Base-by-base conservation (phyloP, 2,797 vertebrate species). In the Anableps anableps region DNA sequence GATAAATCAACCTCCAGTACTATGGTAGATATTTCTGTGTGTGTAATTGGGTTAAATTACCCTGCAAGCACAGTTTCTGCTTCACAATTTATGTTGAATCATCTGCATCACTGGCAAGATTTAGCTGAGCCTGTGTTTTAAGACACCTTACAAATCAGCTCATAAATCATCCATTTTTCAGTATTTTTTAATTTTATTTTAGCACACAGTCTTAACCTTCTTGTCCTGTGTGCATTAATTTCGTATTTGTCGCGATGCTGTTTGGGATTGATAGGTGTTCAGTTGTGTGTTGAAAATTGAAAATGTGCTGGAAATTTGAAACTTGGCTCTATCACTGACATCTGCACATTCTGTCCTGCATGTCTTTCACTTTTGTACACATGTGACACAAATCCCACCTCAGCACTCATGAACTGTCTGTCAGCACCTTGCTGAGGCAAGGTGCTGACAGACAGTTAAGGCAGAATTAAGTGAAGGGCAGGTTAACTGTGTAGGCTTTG, bases 391-490 rank as follows among this genome's bases (percentile, higher is more conserved):
- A 83, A 80, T 77, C 76, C 81, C 58, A 88, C 53, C 88, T 93
- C 91, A 90, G 91, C 92, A 82, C 77, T 85, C 79, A 31, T 71
- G 53, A 83, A 31, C 31, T 60, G 2, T 8, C 83, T 80, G 89
- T 92, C 89, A 89, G 88, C 90, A 89, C 82, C 82, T 81, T 76
- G 76, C 85, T 84, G 87, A 88, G 88, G 86, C 82, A 88, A 58
- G 38, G 38, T 41, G 75, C n/a, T n/a, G n/a, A n/a, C n/a, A n/a
- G n/a, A n/a, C n/a, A n/a, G n/a, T n/a, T n/a, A n/a, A n/a, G 74
- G 68, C 70, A 86, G 77, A 74, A 36, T 8, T 73, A 77, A 84
- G 88, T 91, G 88, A 87, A 89, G 85, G 88, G 79, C 84, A 79
- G 86, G 79, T 85, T 85, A 78, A 41, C 43, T 68, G 77, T 5